Conservation (phyloP, 2,113 vertebrate genomes). For the Dasyornis broadbenti region DNA sequence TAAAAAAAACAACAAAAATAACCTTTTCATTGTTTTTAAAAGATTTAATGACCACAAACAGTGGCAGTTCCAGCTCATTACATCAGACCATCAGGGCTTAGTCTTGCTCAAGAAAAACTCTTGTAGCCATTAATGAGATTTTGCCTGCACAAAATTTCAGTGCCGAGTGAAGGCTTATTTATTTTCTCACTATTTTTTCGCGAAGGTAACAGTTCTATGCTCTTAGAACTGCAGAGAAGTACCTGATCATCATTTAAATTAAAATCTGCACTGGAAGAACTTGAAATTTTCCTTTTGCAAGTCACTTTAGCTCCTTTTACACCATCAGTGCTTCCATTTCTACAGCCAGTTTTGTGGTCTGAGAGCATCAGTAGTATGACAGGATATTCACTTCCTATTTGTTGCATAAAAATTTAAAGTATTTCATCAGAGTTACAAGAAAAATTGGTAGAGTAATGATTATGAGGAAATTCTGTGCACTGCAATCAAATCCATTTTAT, state of each 20-base stretch:
- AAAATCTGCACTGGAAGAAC: neutral
- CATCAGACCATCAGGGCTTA: accelerated
- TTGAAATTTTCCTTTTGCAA: neutral
- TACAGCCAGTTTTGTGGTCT: neutral
- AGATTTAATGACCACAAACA: neutral
- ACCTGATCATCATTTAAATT: neutral
- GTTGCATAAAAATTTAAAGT: neutral
- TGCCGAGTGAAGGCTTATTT: neutral
- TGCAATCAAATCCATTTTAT: neutral
- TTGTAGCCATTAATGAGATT: neutral
- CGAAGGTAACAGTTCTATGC: neutral
- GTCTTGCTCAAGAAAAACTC: neutral
- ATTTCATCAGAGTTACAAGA: neutral
- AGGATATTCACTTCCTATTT: neutral
- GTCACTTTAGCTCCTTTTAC: neutral
- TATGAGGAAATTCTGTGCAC: neutral
- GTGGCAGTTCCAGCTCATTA: neutral
- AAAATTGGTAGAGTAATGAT: neutral
- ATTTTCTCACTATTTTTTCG: neutral
- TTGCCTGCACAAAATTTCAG: neutral
- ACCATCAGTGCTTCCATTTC: neutral
- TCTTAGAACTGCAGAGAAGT: neutral
- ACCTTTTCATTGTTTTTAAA: neutral
- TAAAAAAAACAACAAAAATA: neutral
- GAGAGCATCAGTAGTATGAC: neutral